A percentile compares a stretch with the other conserved stretches of the same genome.
Evolutionary conservation across 2,888 invertebrate species (phyloP).

Genomic region (Conus canariensis): DNA sequence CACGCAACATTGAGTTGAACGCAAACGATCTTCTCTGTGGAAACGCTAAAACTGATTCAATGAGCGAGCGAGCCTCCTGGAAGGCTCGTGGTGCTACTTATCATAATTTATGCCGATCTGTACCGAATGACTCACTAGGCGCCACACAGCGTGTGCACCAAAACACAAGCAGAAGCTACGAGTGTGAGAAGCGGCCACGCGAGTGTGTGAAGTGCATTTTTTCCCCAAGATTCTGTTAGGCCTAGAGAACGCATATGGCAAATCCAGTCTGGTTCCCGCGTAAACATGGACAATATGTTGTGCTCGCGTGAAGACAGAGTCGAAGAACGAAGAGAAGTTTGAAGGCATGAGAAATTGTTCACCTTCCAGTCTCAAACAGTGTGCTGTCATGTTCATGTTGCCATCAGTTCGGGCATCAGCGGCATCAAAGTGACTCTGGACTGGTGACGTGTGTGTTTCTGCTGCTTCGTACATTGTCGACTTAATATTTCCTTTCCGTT

Average conservation of each 20-base stretch:
- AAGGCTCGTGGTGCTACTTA: background rate
- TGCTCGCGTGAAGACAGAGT: background rate
- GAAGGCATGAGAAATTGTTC: background rate
- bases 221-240: background rate
- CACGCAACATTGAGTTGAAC: background rate
- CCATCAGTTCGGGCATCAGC: background rate
- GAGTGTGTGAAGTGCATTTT: background rate
- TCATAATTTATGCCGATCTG: slow-evolving; percentile 48
- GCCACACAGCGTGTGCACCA: slow-evolving; percentile 43
- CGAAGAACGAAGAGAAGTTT: background rate
- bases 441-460: background rate
- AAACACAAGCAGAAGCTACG: slow-evolving; percentile 38
- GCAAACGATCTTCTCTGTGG: background rate
- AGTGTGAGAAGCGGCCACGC: background rate
- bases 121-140: slow-evolving; percentile 48
- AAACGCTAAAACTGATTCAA: background rate
- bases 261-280: background rate
- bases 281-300: background rate
- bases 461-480: background rate
- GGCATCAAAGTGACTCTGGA: background rate
- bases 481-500: background rate
- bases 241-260: background rate
- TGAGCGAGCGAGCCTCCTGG: slow-evolving; percentile 19
- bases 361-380: background rate
- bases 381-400: background rate